Percentiles rank a stretch among this genome's conserved stretches.
Conservation (phyloP, 1,140 invertebrate species). For the Neotoxoptera formosana region DNA sequence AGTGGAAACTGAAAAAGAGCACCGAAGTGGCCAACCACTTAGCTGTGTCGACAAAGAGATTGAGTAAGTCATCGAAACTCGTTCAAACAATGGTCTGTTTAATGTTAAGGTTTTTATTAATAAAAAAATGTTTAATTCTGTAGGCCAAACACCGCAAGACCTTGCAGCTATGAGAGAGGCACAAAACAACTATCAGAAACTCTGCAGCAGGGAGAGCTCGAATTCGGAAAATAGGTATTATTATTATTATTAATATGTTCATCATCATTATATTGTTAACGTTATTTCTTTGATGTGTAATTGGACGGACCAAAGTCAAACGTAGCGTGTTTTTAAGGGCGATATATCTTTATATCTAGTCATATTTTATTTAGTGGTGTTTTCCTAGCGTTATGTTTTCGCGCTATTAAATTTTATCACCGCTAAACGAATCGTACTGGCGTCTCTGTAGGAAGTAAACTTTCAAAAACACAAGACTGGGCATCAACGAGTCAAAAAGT, state of each 20-base stretch:
- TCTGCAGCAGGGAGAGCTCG: conserved; percentile 44
- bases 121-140: conserved; percentile 3
- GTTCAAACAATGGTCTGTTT: neutral
- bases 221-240: conserved; percentile 52
- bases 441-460: neutral
- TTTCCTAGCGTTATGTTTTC: neutral
- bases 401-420: neutral
- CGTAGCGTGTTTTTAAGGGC: neutral
- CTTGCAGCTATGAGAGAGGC: conserved; percentile 51
- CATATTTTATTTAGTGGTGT: neutral
- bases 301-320: neutral
- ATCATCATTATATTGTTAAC: neutral
- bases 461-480: neutral
- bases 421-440: neutral
- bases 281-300: neutral
- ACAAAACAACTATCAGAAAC: conserved; percentile 45
- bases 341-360: neutral
- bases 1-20: conserved; percentile 83
- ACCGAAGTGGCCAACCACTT: conserved; percentile 71
- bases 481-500: neutral
- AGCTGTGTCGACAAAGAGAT: conserved; percentile 61
- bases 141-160: conserved; percentile 51
- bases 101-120: neutral
- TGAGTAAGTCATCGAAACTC: neutral
- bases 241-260: neutral